A percentile compares a stretch with the other conserved stretches of the same genome.
Conservation (phyloP, 2,113 vertebrate genomes). For the Notarius quadriscutis region DNA sequence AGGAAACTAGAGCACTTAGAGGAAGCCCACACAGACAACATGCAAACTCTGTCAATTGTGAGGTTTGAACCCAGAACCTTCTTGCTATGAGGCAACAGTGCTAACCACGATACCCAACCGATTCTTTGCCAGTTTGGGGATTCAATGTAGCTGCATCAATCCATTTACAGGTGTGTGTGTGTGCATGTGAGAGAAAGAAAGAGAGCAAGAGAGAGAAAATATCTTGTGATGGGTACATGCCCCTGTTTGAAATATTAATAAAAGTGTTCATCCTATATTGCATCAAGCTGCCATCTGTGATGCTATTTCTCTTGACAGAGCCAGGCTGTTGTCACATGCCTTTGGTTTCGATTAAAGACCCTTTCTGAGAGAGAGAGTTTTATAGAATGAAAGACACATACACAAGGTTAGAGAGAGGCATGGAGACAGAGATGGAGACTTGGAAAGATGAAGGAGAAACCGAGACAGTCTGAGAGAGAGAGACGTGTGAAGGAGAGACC, state of each 20-base stretch:
- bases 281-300: constrained; percentile 28
- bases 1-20: too few species aligned
- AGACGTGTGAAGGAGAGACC: background rate
- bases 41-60: too few species aligned
- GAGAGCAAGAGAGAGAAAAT: background rate
- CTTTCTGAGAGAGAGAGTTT: background rate
- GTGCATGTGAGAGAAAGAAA: background rate
- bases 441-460: background rate
- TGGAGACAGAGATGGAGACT: background rate
- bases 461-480: background rate
- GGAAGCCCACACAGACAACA: too few species aligned
- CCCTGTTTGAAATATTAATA: constrained; percentile 48
- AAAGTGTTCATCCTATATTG: constrained; percentile 31
- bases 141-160: background rate
- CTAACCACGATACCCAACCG: too few species aligned
- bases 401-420: background rate
- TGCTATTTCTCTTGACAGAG: constrained; percentile 27
- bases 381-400: background rate
- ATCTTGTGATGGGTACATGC: constrained; percentile 13
- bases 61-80: too few species aligned
- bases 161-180: background rate
- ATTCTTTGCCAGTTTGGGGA: background rate
- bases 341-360: constrained; percentile 49
- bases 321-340: constrained; percentile 43
- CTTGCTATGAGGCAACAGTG: too few species aligned